These are phyloP conservation scores for Betta splendens DNA, from an alignment of 2,797 vertebrate species.

Conservation along the genomic window DNA sequence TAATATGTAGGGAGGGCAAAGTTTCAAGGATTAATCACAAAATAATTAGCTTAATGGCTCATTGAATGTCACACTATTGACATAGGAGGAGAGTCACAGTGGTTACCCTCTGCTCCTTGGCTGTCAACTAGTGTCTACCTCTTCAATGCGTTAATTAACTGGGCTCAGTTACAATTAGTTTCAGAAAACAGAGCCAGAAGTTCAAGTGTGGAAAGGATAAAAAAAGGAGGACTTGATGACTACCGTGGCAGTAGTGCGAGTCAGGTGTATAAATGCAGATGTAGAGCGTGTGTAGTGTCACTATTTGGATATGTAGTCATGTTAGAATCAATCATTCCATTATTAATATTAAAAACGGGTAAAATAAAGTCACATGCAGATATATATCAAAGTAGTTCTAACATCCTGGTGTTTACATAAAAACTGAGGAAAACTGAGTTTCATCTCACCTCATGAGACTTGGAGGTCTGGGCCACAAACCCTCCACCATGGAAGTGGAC, in stretches of 20 bases:
- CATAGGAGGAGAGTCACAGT: slow-evolving; percentile 18
- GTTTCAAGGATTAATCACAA: slow-evolving; percentile 49
- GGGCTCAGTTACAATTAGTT: slow-evolving; percentile 52
- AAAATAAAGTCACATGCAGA: not conserved
- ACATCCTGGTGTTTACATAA: too few relatives aligned
- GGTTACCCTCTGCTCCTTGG: slow-evolving; percentile 25
- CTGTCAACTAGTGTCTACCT: slow-evolving; percentile 36
- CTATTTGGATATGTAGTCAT: not conserved
- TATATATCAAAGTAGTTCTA: too few relatives aligned
- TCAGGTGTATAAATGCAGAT: not conserved
- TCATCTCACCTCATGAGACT: slow-evolving; percentile 87
- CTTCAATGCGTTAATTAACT: slow-evolving; percentile 51
- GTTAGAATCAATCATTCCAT: not conserved
- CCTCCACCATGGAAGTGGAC: slow-evolving; percentile 93
- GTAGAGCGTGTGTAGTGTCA: not conserved
- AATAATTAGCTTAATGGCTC: slow-evolving; percentile 50
- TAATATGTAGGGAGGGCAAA: slow-evolving; percentile 18
- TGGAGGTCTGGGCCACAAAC: slow-evolving; percentile 95
- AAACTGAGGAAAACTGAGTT: too few relatives aligned
- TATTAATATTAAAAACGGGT: slow-evolving; percentile 2
- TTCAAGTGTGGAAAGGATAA: slow-evolving; percentile 17
- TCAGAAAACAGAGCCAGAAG: slow-evolving; percentile 42
- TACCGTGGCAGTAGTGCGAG: slow-evolving; percentile 3
- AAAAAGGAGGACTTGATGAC: slow-evolving; percentile 21
- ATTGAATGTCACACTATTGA: slow-evolving; percentile 45